Base-by-base conservation (phyloP, 2,888 invertebrate species). In the Capitulum mitella region DNA sequence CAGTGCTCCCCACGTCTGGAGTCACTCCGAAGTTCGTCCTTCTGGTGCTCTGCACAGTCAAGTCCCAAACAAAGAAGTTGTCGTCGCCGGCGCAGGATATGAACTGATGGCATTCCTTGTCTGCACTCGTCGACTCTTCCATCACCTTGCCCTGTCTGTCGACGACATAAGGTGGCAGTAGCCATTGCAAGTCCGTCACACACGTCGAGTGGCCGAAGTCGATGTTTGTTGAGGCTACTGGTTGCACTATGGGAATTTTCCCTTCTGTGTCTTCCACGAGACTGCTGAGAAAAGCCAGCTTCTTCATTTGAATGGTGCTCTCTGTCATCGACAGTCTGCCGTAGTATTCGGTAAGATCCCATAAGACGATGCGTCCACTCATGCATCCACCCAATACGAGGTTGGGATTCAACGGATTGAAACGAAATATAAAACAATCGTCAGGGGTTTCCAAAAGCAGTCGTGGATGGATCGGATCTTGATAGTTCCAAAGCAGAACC, bases 61-160 rank as follows among this genome's bases (percentile, higher is more conserved):
- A 37, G 22, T 75, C 75, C 75, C 75, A 75, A 26, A 75, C 29
- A 8, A 75, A 29, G 32, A 75, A 75, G 46, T 75, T 29, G 75
- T 75, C 46, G 12, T 75, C 75, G 19, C 75, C 75, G 26, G 75
- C 43, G 29, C 75, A 75, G 14, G 75, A 75, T 1, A 75, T 43
- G 46, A 75, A 16, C 46, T 75, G 75, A 5, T 75, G 75, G n/a
- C 75, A 75, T 22, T 75, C 46, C 29, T 46, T 29, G 0, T n/a
- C 43, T 3, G 29, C 6, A 1, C 40, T 43, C 1, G 26, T 3
- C 0, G 29, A 3, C 8, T 75, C 75, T n/a, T 75, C n/a, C 3
- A n/a, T n/a, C 32, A 75, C 19, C 46, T 40, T 75, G 10, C 75
- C 75, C 29, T 46, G 43, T 14, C 2, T 46, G 29, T 75, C 75